Evolutionary conservation across 2,888 invertebrate species (phyloP).

Genomic region (Heteromyza rotundicornis): DNA sequence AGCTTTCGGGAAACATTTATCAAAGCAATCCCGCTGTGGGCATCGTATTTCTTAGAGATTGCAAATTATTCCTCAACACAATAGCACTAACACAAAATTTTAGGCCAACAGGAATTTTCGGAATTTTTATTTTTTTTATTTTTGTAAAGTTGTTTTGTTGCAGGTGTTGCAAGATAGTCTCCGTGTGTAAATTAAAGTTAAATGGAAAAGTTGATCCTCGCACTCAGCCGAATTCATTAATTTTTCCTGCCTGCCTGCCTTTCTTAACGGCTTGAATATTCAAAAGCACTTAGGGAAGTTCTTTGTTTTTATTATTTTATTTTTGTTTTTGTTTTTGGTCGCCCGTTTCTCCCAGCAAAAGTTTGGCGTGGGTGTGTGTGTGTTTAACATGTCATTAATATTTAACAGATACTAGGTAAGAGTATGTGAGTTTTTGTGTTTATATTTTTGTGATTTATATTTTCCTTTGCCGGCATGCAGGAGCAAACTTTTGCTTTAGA

Average conservation of each 20-base stretch:
- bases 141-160: too few species aligned
- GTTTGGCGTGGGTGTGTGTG: neutral
- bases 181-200: neutral
- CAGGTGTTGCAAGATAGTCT: too few species aligned
- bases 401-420: conserved; percentile 17
- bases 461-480: too few species aligned
- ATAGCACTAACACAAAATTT: too few species aligned
- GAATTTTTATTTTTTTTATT: too few species aligned
- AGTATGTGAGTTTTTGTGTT: conserved; percentile 3
- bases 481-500: too few species aligned
- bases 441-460: neutral
- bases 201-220: neutral
- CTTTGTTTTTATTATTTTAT: conserved; percentile 2
- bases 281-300: conserved; percentile 32
- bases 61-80: too few species aligned
- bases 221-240: too few species aligned
- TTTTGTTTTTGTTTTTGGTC: neutral
- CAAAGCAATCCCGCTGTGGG: too few species aligned
- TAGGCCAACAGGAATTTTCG: too few species aligned
- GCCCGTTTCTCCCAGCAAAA: neutral
- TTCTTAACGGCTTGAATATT: conserved; percentile 25
- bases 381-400: conserved; percentile 26
- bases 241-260: neutral
- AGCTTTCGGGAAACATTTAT: too few species aligned
- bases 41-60: too few species aligned